Base-by-base conservation (phyloP, 2,888 invertebrate species). In the Sesia apiformis region DNA sequence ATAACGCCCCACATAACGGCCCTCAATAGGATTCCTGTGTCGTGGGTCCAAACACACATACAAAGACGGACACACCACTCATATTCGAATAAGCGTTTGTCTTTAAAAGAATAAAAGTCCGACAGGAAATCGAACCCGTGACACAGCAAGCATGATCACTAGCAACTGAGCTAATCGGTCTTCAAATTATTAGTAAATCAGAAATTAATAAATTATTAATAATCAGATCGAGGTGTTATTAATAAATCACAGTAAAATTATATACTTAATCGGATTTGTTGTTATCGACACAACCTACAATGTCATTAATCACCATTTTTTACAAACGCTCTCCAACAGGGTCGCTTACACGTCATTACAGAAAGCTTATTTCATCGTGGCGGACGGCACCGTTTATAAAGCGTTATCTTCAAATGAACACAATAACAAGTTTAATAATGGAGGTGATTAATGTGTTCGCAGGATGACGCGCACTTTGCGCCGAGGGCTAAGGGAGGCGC, bases 311-410 rank as follows among this genome's bases (percentile, higher is more conserved):
- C 84, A 87, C 57, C 57, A 61, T 78, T 81, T 84, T 80, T 78
- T 74, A 66, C 62, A 64, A 65, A 57, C 63, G 65, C 75, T 76
- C 77, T 76, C 68, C 66, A 72, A 61, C 63, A 65, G 75, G 70
- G 69, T 76, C 79, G 81, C 80, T 84, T 81, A 85, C 86, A 85
- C 79, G 78, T 76, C 77, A 82, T 87, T 87, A 89, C 84, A 85
- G 82, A 73, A 73, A 87, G 86, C 85, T 88, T 87, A 87, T 82
- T 80, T 84, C 84, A 86, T 74, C 69, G 74, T 67, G 78, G 73
- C 84, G 81, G 85, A 89, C 85, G 84, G 82, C 83, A 87, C 86
- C 87, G 88, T 88, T 88, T 88, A 89, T 86, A 86, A 85, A 79
- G 71, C 79, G 87, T 83, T 88, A 87, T 88, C 88, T 89, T 84